A percentile compares a stretch with the other conserved stretches of the same genome.
Evolutionary conservation across 37 sponge, comb jelly and placozoan genomes (phyloP).

Genomic region (Ephydatia muelleri): DNA sequence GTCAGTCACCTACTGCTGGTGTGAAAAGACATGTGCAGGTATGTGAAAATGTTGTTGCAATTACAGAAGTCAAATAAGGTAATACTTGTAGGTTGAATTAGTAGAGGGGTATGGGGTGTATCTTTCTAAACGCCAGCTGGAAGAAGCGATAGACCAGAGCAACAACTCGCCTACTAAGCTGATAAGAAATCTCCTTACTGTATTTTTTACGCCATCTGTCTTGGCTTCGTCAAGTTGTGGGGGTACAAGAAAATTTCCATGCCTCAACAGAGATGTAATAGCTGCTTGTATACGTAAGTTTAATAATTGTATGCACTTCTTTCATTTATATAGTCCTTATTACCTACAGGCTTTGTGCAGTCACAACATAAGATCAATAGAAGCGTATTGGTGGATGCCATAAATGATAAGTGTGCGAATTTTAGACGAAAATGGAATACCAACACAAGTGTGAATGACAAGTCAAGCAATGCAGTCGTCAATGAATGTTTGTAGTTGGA

Average conservation of each 20-base stretch:
- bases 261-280: constrained; percentile 6
- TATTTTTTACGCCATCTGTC: constrained; percentile 8
- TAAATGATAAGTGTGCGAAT: too few species aligned
- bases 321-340: neutral
- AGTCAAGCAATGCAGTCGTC: neutral
- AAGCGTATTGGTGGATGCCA: neutral
- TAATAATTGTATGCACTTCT: too few species aligned
- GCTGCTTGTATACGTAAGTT: constrained; percentile 49
- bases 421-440: too few species aligned
- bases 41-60: too few species aligned
- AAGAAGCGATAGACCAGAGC: constrained; percentile 19
- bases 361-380: neutral
- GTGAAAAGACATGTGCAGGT: too few species aligned
- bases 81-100: constrained; percentile 4
- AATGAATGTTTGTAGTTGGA: neutral
- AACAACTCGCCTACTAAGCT: constrained; percentile 15
- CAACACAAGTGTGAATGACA: neutral
- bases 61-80: too few species aligned
- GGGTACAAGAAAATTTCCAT: too few species aligned
- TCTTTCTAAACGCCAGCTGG: constrained; percentile 2
- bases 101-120: constrained; percentile 17
- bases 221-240: too few species aligned
- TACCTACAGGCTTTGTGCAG: too few species aligned
- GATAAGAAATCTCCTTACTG: constrained; percentile 16
- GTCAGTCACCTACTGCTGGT: too few species aligned